Evolutionary conservation across 37 sponge, comb jelly and placozoan species (phyloP).

Genomic region (Crambe crambe): DNA sequence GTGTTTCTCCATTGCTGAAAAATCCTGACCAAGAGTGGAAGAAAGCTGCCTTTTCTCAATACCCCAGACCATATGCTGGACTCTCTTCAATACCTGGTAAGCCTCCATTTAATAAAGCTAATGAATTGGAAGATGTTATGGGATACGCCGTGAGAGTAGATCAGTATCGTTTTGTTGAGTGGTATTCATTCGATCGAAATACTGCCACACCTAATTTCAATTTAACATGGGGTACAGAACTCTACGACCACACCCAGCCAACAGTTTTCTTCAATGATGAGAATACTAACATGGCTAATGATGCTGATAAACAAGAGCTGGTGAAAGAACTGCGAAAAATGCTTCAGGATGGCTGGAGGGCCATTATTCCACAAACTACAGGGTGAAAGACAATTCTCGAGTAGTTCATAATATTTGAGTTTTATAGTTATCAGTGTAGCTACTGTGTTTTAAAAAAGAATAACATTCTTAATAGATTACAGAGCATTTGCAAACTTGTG

Average conservation of each 20-base stretch:
- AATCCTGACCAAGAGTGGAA: slow-evolving; percentile 43
- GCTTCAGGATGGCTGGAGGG: slow-evolving; percentile 50
- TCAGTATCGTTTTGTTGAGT: slow-evolving; percentile 53
- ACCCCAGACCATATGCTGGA: slow-evolving; percentile 11
- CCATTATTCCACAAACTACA: slow-evolving; percentile 30
- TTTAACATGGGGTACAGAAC: slow-evolving; percentile 35
- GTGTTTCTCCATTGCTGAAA: slow-evolving; percentile 32
- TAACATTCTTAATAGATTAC: no score
- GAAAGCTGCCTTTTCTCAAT: slow-evolving; percentile 56
- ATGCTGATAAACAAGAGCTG: neutral
- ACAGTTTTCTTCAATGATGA: slow-evolving; percentile 43
- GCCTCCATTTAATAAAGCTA: slow-evolving; percentile 6
- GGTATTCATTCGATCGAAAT: slow-evolving; percentile 34
- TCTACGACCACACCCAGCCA: slow-evolving; percentile 47
- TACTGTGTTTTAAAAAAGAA: no score
- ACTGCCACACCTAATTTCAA: slow-evolving; percentile 20
- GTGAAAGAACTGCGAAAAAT: slow-evolving; percentile 11
- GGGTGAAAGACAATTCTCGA: no score
- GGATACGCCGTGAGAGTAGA: slow-evolving; percentile 35
- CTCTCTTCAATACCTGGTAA: slow-evolving; percentile 14
- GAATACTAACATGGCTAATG: slow-evolving; percentile 17
- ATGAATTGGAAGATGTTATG: slow-evolving; percentile 46
- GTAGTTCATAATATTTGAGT: no score
- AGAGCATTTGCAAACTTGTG: no score
- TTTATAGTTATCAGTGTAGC: no score